A percentile compares a stretch with the other conserved stretches of the same genome.
Evolutionary conservation across 1,140 invertebrate genomes (phyloP).

Genomic region (Bombus turneri): DNA sequence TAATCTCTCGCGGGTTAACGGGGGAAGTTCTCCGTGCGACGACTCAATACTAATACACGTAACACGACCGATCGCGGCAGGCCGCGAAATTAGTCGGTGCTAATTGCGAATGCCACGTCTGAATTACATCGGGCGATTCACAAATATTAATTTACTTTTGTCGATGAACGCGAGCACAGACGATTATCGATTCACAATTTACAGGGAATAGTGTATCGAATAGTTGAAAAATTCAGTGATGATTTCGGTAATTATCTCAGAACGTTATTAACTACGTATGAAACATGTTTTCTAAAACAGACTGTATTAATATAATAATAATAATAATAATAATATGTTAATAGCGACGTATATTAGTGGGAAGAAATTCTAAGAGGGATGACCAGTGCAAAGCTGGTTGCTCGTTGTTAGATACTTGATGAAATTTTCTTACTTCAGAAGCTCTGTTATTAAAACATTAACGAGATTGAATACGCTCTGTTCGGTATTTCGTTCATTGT

Average conservation of each 20-base stretch:
- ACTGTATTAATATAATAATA: neutral
- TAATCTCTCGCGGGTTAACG: slow-evolving; percentile 9
- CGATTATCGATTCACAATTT: neutral
- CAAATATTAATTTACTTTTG: slow-evolving; percentile 1
- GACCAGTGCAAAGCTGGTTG: neutral
- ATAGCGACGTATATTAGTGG: neutral
- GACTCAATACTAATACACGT: slow-evolving; percentile 41
- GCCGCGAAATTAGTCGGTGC: slow-evolving; percentile 47
- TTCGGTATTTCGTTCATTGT: neutral
- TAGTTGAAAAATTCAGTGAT: neutral
- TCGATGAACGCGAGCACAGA: no score
- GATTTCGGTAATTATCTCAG: neutral
- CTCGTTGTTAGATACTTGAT: neutral
- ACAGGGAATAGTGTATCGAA: neutral
- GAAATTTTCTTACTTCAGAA: neutral
- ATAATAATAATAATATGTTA: no score
- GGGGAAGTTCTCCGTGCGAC: neutral
- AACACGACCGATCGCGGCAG: slow-evolving; percentile 28
- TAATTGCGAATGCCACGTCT: slow-evolving; percentile 55
- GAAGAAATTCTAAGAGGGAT: neutral
- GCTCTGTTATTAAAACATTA: neutral
- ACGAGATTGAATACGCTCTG: neutral
- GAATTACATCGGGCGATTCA: neutral
- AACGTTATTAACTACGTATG: neutral
- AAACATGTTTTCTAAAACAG: neutral